Conservation (phyloP, 64 coral and sea anemone species). For the Montipora efflorescens region DNA sequence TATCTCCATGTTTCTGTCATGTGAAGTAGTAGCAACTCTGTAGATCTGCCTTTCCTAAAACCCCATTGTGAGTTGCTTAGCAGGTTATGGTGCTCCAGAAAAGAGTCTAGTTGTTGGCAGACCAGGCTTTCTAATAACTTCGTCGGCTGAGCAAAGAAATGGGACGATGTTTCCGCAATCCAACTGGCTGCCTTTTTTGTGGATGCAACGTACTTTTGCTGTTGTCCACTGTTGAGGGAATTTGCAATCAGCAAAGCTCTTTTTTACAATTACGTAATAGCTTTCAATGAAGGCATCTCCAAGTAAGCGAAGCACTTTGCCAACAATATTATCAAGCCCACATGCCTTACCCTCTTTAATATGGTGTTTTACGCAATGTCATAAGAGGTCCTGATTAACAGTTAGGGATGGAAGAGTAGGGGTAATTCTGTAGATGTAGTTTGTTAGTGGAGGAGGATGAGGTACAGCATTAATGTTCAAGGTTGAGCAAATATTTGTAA, state of each 20-base stretch:
- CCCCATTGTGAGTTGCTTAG: too few relatives aligned
- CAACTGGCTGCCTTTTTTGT: neutral
- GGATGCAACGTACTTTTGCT: neutral
- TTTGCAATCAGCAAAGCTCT: constrained; percentile 12
- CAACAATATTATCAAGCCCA: neutral
- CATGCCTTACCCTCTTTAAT: constrained; percentile 11
- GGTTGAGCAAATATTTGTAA: too few relatives aligned
- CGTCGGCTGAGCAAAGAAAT: too few relatives aligned
- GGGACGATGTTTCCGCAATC: neutral
- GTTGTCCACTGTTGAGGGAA: neutral
- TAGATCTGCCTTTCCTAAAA: too few relatives aligned
- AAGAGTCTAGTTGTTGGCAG: too few relatives aligned
- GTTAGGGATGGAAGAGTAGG: neutral
- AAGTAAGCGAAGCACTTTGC: neutral
- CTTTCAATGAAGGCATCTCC: constrained; percentile 1
- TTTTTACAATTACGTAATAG: neutral
- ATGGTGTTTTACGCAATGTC: too few relatives aligned
- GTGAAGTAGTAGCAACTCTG: too few relatives aligned
- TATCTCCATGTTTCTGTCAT: too few relatives aligned
- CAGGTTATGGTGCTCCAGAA: too few relatives aligned
- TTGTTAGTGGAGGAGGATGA: too few relatives aligned
- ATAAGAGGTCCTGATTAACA: constrained; percentile 11
- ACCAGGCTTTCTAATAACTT: too few relatives aligned
- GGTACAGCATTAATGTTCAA: too few relatives aligned
- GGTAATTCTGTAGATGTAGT: neutral